phyloP scores from a whole-genome alignment of 2,113 vertebrate genomes.

The Ranitomeya variabilis region DNA sequence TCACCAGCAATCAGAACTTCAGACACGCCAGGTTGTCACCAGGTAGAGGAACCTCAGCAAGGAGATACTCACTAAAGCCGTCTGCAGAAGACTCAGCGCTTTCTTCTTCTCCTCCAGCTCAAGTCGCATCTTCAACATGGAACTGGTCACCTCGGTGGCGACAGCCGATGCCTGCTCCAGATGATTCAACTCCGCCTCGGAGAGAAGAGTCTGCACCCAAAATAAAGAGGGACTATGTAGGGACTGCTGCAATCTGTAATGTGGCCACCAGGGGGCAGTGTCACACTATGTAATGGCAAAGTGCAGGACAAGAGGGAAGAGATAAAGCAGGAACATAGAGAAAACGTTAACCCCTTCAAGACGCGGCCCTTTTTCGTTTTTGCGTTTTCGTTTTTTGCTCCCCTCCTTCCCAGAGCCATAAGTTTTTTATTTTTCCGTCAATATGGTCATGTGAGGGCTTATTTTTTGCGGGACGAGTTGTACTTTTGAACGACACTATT shows the following conservation, averaged over 20 bases:
- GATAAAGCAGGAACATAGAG: too few species aligned
- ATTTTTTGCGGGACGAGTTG: too few species aligned
- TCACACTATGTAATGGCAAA: background rate
- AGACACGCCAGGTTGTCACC: background rate
- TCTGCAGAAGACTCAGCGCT: constrained; percentile 83
- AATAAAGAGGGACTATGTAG: fast-evolving
- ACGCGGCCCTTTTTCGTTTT: too few species aligned
- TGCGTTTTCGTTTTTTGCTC: too few species aligned
- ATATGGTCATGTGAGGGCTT: too few species aligned
- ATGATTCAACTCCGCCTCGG: constrained; percentile 77
- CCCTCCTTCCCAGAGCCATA: too few species aligned
- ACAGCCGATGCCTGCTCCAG: constrained; percentile 78
- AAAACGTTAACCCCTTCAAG: too few species aligned
- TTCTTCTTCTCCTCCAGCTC: constrained; percentile 91
- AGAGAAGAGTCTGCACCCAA: constrained; percentile 71
- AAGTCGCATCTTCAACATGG: constrained; percentile 83
- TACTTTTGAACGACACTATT: too few species aligned
- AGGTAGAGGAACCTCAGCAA: background rate
- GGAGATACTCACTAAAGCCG: constrained; percentile 76
- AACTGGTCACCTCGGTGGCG: constrained; percentile 77
- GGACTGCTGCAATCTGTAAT: background rate
- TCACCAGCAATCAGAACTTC: too few species aligned
- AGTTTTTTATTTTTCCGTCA: too few species aligned
- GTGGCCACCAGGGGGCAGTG: background rate
- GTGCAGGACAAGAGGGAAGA: too few species aligned